Conservation (phyloP, 2,113 vertebrate genomes). For the Halcyon malimbica region DNA sequence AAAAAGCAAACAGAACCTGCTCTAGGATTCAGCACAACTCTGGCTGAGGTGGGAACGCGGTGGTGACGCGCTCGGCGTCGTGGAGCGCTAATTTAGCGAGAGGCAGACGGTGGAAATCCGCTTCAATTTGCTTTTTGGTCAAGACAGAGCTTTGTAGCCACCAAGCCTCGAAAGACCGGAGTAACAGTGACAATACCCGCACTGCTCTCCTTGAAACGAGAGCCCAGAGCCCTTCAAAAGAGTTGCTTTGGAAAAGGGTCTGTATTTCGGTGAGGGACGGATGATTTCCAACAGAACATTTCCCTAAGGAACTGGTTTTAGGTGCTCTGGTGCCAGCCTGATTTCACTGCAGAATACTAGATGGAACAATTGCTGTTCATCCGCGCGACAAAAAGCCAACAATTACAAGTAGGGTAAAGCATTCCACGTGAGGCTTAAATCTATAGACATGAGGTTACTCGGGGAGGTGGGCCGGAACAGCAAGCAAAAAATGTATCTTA, state of each 20-base stretch:
- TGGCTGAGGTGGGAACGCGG: not conserved
- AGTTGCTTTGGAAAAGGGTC: not conserved
- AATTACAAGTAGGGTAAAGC: not conserved
- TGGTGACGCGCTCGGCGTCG: not conserved
- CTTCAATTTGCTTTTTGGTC: not conserved
- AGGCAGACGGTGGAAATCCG: not conserved
- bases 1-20: not conserved
- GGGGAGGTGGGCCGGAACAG: not conserved
- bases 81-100: not conserved
- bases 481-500: not conserved
- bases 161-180: not conserved
- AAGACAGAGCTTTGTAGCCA: not conserved
- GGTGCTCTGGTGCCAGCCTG: not conserved
- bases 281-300: not conserved
- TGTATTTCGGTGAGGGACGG: not conserved
- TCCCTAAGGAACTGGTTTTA: not conserved
- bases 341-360: not conserved
- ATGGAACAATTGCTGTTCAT: not conserved
- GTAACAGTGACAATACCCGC: not conserved
- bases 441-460: not conserved
- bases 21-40: not conserved
- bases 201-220: not conserved
- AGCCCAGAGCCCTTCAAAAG: not conserved
- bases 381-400: not conserved
- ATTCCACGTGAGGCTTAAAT: not conserved